These are phyloP conservation scores for Edolisoma coerulescens DNA, from an alignment of 2,113 vertebrate species.

Conservation along the genomic window DNA sequence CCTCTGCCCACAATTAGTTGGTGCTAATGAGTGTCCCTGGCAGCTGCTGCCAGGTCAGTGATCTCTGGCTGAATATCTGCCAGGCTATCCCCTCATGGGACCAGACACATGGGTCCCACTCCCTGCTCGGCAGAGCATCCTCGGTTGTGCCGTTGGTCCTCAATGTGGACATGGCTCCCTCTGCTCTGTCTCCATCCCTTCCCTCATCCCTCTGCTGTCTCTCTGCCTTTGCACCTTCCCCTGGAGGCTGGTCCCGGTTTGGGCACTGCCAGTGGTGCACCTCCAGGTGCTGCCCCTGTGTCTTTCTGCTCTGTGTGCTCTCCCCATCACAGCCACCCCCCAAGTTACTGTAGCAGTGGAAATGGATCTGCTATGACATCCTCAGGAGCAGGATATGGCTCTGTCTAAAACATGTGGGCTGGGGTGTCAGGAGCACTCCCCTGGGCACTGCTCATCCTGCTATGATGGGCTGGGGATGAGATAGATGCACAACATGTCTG, in stretches of 20 bases:
- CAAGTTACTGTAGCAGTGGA: not conserved
- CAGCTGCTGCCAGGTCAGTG: not conserved
- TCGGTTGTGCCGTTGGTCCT: fast-evolving
- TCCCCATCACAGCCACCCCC: not conserved
- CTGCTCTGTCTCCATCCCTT: not conserved
- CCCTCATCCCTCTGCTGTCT: not conserved
- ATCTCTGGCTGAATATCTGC: not conserved
- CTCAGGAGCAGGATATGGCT: not conserved
- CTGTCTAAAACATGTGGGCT: fast-evolving
- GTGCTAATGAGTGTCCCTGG: not conserved
- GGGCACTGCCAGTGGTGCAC: not conserved
- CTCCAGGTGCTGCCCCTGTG: not conserved
- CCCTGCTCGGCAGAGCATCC: not conserved
- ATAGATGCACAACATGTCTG: fast-evolving
- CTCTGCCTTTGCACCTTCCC: not conserved
- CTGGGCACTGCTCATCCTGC: not conserved
- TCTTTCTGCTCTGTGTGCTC: not conserved
- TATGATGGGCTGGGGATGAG: not conserved
- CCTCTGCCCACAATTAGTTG: not conserved
- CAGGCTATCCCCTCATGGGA: fast-evolving
- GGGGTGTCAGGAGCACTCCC: fast-evolving
- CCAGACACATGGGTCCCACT: fast-evolving
- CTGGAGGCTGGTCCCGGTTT: not conserved
- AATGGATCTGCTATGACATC: fast-evolving
- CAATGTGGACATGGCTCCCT: fast-evolving